A percentile compares a stretch with the other conserved stretches of the same genome.
These are phyloP conservation scores for Pipa parva DNA, from an alignment of 2,113 vertebrate genomes.

Conservation along the genomic window DNA sequence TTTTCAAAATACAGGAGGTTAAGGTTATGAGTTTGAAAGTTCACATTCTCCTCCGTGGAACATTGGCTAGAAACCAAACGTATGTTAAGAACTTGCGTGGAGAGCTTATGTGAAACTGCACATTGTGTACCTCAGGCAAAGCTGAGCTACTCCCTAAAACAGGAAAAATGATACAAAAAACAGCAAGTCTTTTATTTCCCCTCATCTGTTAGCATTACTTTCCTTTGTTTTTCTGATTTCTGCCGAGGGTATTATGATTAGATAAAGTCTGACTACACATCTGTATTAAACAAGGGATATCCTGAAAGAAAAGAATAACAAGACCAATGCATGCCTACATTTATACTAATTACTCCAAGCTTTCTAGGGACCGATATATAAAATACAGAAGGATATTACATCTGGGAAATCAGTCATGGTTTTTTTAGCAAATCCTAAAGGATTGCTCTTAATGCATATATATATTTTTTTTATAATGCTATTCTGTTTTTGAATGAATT, in stretches of 20 bases:
- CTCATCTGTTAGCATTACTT: conserved; percentile 12
- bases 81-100: conserved; percentile 5
- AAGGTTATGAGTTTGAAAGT: conserved; percentile 9
- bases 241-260: conserved; percentile 4
- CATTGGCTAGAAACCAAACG: conserved; percentile 16
- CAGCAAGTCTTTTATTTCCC: conserved; percentile 24
- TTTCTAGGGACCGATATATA: not conserved
- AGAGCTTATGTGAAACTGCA: not conserved
- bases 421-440: too few species aligned
- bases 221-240: conserved; percentile 23
- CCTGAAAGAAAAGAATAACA: conserved; percentile 4
- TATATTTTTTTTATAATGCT: too few species aligned
- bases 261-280: conserved; percentile 3
- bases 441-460: too few species aligned
- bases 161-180: conserved; percentile 17
- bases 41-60: conserved; percentile 21
- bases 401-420: too few species aligned
- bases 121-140: conserved; percentile 3
- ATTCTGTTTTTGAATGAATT: too few species aligned
- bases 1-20: conserved; percentile 11
- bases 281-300: conserved; percentile 16
- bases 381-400: not conserved
- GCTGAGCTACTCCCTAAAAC: conserved; percentile 9
- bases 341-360: not conserved
- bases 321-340: too few species aligned